Conservation (phyloP, 2,113 vertebrate genomes). For the Gadus chalcogrammus region DNA sequence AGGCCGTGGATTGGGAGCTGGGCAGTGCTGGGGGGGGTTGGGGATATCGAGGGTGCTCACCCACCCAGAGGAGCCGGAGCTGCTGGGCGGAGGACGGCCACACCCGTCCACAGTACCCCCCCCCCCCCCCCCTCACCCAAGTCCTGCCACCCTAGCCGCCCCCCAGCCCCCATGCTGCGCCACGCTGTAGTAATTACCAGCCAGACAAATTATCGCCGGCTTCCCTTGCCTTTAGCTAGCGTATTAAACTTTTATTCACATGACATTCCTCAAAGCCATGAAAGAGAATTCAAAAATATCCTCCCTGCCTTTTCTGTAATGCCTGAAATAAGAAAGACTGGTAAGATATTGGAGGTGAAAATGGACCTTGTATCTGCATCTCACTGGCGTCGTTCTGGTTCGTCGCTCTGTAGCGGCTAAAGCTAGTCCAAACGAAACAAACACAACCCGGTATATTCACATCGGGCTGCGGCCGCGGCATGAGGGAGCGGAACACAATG, state of each 20-base stretch:
- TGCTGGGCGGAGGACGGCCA: conserved; percentile 39
- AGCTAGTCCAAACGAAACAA: too few relatives aligned
- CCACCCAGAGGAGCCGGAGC: too few relatives aligned
- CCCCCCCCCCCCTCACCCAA: conserved; percentile 15
- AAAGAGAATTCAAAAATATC: conserved; percentile 73
- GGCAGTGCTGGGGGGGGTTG: conserved; percentile 20
- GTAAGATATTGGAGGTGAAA: conserved; percentile 68
- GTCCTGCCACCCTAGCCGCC: conserved; percentile 32
- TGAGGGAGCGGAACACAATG: too few relatives aligned
- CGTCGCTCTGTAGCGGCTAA: too few relatives aligned
- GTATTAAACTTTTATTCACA: conserved; percentile 75
- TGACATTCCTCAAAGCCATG: conserved; percentile 71
- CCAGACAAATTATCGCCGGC: conserved; percentile 64
- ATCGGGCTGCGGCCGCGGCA: too few relatives aligned
- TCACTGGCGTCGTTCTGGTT: too few relatives aligned
- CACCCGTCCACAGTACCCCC: background rate
- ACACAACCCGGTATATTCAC: too few relatives aligned
- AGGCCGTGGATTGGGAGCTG: conserved; percentile 32
- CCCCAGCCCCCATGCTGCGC: conserved; percentile 23
- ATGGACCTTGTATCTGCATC: conserved; percentile 63
- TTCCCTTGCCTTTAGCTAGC: conserved; percentile 52
- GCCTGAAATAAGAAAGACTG: conserved; percentile 56
- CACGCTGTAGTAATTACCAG: conserved; percentile 63
- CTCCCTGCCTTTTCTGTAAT: conserved; percentile 57
- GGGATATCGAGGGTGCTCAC: too few relatives aligned